Percentiles rank a stretch among this genome's conserved stretches.
These are phyloP conservation scores for Ashinkailepas kermadecensis DNA, from an alignment of 2,888 invertebrate species.

Conservation along the genomic window DNA sequence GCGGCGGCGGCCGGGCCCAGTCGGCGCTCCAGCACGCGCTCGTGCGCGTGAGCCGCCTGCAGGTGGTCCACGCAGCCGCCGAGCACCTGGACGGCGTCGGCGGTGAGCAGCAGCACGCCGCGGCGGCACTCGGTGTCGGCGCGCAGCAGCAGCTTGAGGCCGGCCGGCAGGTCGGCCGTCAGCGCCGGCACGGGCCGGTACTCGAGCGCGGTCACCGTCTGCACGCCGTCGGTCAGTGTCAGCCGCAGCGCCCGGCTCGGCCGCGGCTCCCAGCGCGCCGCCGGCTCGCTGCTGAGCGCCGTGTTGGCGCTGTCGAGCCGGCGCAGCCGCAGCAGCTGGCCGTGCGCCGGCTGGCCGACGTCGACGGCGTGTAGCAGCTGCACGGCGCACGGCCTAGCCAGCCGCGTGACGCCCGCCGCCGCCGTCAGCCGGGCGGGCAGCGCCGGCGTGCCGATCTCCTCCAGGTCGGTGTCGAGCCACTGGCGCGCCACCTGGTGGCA, in stretches of 20 bases:
- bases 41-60: background rate
- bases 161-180: slow-evolving; percentile 40
- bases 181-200: slow-evolving; percentile 49
- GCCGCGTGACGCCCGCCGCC: background rate
- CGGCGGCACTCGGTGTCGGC: slow-evolving; percentile 63
- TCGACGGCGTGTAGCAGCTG: slow-evolving; percentile 40
- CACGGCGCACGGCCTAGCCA: background rate
- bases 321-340: slow-evolving; percentile 52
- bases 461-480: slow-evolving; percentile 22
- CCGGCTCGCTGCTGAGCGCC: slow-evolving; percentile 42
- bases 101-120: slow-evolving; percentile 54
- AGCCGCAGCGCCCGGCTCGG: slow-evolving; percentile 60
- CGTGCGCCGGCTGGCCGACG: slow-evolving; percentile 55
- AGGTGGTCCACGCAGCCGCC: slow-evolving; percentile 41
- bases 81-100: slow-evolving; percentile 40
- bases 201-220: slow-evolving; percentile 62
- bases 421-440: background rate
- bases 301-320: slow-evolving; percentile 51
- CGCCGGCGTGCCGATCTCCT: background rate
- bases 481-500: background rate
- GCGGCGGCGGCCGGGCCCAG: background rate
- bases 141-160: slow-evolving; percentile 52
- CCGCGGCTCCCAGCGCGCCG: slow-evolving; percentile 47
- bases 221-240: slow-evolving; percentile 64
- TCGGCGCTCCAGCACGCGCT: background rate